Evolutionary conservation across 2,797 vertebrate genomes (phyloP), one percentile per base, ranked within the genome.

Genomic region (Semaprochilodus insignis): DNA sequence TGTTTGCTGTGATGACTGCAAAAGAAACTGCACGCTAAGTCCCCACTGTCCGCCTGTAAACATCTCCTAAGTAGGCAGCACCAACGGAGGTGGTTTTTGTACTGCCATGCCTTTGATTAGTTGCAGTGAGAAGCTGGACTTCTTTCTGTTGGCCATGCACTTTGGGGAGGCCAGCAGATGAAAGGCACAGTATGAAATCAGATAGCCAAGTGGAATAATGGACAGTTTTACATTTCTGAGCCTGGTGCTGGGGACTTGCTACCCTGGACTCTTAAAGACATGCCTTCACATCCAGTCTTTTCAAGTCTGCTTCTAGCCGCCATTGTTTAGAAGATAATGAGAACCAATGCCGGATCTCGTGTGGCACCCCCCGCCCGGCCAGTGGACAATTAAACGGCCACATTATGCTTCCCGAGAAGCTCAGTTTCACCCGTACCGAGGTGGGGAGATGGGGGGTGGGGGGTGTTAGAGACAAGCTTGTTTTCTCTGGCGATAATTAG

Each of bases 271-370:
- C 92, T 93, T 92, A 90, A 90, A 92, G 93, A 80, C 91, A 93
- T 93, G 93, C 92, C 93, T 93, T 93, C 90, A 93, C 90, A 94
- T 94, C 92, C 91, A 91, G 84, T 89, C 90, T 92, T 94, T 95
- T 95, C 88, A 95, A 93, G 93, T 95, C 92, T 86, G 91, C 91
- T 88, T 91, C 87, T 88, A 86, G 87, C 10, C 82, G 89, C 91
- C 91, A 94, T 94, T 95, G 94, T 95, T 95, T 93, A 93, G 92
- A 90, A 92, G 93, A 95, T 95, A 95, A 96, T 96, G 95, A 96
- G 95, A 94, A 88, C 88, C 92, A 86, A 90, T 88, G 91, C 93
- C 91, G 93, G 93, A 95, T 95, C 92, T 89, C 80, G 85, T 80
- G 87, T 83, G 91, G 89, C 91, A 91, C 91, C 93, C 92, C 87